Base-by-base conservation (phyloP, 2,797 vertebrate genomes). In the Glossophaga mutica region DNA sequence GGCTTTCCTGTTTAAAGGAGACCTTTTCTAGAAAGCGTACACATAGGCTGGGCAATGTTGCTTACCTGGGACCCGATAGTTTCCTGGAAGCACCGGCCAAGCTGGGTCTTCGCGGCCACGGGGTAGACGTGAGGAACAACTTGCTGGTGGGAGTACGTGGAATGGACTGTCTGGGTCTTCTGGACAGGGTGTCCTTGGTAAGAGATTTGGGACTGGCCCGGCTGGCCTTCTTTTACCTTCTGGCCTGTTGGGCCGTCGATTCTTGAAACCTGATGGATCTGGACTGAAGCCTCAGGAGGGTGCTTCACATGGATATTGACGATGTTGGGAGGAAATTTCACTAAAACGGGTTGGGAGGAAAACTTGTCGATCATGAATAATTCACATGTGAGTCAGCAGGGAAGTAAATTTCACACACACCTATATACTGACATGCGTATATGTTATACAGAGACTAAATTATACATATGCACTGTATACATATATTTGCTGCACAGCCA, bases 231-330 rank as follows among this genome's bases (percentile, higher is more conserved):
- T 96, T 99, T 99, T 1, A 97, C 87, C 97, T 99, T 99, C 93
- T 99, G 99, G 96, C 99, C 98, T 95, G 98, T 98, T 15, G 98
- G 97, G 94, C 98, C 98, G 89, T 99, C 99, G 77, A 99, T 98
- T 97, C 99, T 99, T 94, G 99, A 99, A 90, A 99, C 99, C 98
- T 99, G 99, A 96, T 99, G 99, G 95, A 99, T 99, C 98, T 99
- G 99, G 87, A 99, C 99, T 0, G 99, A 99, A 48, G 99, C 99
- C 97, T 99, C 99, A 1, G 99, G 99, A 52, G 99, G 99, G 97
- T 99, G 99, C 96, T 99, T 99, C 97, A 99, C 99, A 88, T 99
- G 99, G 97, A 99, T 99, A 98, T 99, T 99, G 97, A 99, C 99
- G 79, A 99, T 98, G 98, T 99, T 99, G 97, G 99, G 99, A 96